phyloP scores from a whole-genome alignment of 2,797 vertebrate genomes.

The Adelosebastes latens region DNA sequence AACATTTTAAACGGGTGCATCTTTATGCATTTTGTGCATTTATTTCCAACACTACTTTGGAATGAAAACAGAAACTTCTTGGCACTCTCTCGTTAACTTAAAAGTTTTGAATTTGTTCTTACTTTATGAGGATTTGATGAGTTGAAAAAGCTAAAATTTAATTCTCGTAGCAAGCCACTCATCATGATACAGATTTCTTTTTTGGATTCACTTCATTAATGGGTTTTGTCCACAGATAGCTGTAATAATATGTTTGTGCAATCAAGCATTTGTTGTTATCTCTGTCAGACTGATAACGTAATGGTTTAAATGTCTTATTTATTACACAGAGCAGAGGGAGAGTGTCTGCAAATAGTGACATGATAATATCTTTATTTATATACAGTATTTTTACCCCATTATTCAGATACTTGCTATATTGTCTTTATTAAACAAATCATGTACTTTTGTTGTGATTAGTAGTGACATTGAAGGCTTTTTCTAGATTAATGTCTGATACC shows the following conservation, averaged over 20 bases:
- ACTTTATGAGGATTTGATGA: neutral
- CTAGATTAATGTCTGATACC: neutral
- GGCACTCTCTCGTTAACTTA: neutral
- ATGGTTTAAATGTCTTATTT: neutral
- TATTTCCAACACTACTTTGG: neutral
- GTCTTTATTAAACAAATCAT: neutral
- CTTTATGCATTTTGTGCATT: neutral
- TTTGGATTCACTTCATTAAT: neutral
- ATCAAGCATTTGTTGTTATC: neutral
- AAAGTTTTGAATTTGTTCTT: neutral
- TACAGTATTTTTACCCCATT: neutral
- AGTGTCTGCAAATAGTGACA: neutral
- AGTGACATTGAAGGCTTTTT: neutral
- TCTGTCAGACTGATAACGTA: neutral
- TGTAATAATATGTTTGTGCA: neutral
- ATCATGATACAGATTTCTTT: neutral
- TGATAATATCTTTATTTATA: neutral
- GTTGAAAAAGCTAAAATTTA: neutral
- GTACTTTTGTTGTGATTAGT: neutral
- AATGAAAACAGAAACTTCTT: neutral
- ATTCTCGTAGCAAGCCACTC: neutral
- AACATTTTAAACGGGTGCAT: neutral
- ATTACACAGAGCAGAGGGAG: neutral
- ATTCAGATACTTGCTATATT: neutral
- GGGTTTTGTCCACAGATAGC: neutral